Evolutionary conservation across 1,140 invertebrate genomes (phyloP).

Genomic region (Ostrea denselamellosa): DNA sequence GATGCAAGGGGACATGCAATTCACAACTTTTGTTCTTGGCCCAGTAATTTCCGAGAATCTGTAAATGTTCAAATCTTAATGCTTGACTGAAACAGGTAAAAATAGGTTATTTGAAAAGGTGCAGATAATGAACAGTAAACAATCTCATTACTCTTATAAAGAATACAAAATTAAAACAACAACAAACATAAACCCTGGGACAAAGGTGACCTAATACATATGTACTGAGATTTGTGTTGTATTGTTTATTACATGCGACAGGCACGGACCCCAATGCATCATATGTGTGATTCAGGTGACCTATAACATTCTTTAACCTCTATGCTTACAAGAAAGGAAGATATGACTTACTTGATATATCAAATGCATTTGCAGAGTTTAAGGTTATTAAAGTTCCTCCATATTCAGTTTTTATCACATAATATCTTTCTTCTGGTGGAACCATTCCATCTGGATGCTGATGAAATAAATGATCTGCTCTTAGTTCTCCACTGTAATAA

Average conservation of each 20-base stretch:
- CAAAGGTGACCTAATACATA: too few species aligned
- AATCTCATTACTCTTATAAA: too few species aligned
- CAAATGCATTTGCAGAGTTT: conserved; percentile 21
- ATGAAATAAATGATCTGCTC: conserved; percentile 52
- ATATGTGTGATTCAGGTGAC: neutral
- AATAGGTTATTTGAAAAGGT: too few species aligned
- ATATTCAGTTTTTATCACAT: conserved; percentile 22
- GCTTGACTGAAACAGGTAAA: too few species aligned
- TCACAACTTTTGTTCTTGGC: too few species aligned
- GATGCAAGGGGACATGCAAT: too few species aligned
- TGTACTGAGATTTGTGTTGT: too few species aligned
- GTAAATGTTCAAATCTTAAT: too few species aligned
- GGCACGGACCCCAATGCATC: neutral
- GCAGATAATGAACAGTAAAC: too few species aligned
- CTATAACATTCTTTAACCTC: neutral
- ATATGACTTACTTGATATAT: conserved; percentile 45
- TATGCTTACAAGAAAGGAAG: neutral
- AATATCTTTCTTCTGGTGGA: conserved; percentile 37
- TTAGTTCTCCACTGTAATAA: conserved; percentile 41
- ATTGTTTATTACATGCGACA: neutral
- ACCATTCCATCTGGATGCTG: neutral
- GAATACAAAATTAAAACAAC: too few species aligned
- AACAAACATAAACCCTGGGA: too few species aligned
- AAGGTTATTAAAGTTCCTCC: neutral
- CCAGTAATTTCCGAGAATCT: too few species aligned